phyloP scores from a whole-genome alignment of 2,113 vertebrate species.

The Triplophysa dalaica region DNA sequence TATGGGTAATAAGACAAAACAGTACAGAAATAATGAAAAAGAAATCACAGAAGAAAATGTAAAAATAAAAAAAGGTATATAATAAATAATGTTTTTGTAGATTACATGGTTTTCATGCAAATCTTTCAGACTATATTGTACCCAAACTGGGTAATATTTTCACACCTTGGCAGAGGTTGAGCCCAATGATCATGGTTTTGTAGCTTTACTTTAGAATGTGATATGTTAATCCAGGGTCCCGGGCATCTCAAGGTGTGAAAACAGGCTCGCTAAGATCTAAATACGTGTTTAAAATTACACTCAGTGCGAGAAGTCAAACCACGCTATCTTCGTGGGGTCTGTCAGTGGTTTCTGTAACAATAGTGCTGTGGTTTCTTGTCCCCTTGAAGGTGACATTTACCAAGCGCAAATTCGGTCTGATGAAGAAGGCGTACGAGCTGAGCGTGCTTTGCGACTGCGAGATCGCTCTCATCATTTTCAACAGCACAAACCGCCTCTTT shows the following conservation, averaged over 20 bases:
- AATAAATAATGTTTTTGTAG: too few species aligned
- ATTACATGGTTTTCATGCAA: background rate
- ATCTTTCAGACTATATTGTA: background rate
- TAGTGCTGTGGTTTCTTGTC: conserved; percentile 27
- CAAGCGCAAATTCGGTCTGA: conserved; percentile 94
- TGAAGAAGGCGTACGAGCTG: conserved; percentile 98
- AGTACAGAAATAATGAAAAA: too few species aligned
- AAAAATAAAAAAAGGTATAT: too few species aligned
- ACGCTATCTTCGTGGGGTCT: background rate
- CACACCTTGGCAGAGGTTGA: background rate
- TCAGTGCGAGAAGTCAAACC: conserved; percentile 27
- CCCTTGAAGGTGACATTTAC: conserved; percentile 88
- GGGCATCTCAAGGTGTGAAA: background rate
- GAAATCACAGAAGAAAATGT: too few species aligned
- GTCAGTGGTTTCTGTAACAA: background rate
- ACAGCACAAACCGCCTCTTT: conserved; percentile 93
- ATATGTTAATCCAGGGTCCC: conserved; percentile 1
- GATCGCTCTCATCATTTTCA: conserved; percentile 98
- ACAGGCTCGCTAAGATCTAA: background rate
- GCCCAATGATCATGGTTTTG: too few species aligned
- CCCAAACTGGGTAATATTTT: background rate
- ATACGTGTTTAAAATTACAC: conserved; percentile 11
- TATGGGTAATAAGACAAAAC: too few species aligned
- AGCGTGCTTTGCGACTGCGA: conserved; percentile 96
- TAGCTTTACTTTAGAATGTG: background rate